phyloP scores from a whole-genome alignment of 2,797 vertebrate genomes.

The Arremon brunneinucha region DNA sequence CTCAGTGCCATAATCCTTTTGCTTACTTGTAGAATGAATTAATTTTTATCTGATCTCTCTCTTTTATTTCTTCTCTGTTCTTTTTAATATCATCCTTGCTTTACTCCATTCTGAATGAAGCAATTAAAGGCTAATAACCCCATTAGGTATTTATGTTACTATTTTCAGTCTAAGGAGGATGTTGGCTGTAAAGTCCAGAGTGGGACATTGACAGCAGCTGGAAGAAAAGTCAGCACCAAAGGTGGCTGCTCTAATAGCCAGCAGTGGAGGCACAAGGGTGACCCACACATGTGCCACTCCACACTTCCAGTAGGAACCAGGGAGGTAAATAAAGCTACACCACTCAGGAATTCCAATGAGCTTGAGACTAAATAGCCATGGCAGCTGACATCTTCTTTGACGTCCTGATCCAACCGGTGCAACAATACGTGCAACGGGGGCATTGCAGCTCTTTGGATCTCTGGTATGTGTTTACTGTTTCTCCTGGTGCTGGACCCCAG shows the following conservation, averaged over 20 bases:
- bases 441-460: neutral
- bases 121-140: neutral
- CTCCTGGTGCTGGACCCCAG: neutral
- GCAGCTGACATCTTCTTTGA: neutral
- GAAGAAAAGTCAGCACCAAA: neutral
- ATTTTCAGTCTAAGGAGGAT: neutral
- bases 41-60: neutral
- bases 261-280: neutral
- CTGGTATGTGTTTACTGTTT: neutral
- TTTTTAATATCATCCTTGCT: neutral
- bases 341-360: neutral
- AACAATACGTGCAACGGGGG: rapidly evolving
- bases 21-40: neutral
- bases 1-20: neutral
- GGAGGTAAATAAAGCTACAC: neutral
- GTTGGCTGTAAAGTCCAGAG: neutral
- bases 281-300: neutral
- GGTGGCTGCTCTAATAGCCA: neutral
- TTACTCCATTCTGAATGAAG: neutral
- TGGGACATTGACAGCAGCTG: neutral
- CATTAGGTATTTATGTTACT: neutral
- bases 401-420: rapidly evolving
- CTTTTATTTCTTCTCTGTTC: neutral
- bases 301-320: neutral
- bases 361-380: neutral